Conservation (phyloP, 2,888 invertebrate genomes). For the Chrysotoxum bicinctum region DNA sequence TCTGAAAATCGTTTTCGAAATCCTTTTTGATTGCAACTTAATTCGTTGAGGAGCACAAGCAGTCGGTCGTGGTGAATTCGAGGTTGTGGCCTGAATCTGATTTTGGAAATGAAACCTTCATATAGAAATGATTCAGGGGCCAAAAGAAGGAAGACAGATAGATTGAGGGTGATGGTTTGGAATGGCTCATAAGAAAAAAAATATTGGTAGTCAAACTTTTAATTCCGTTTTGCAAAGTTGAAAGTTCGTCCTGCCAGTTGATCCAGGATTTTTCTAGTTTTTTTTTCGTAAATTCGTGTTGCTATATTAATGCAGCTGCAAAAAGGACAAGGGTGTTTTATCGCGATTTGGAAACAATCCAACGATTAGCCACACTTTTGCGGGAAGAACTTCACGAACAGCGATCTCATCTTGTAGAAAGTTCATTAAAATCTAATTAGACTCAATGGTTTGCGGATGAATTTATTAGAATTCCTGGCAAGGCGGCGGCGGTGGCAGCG, state of each 20-base stretch:
- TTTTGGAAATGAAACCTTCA: slow-evolving; percentile 25
- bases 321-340: slow-evolving; percentile 8
- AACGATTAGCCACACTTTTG: slow-evolving; percentile 60
- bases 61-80: not conserved
- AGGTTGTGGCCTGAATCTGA: slow-evolving; percentile 30
- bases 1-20: slow-evolving; percentile 65
- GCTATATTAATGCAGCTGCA: not conserved
- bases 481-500: no score
- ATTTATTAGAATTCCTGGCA: slow-evolving; percentile 8
- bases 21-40: slow-evolving; percentile 67
- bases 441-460: slow-evolving; percentile 35
- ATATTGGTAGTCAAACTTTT: slow-evolving; percentile 46
- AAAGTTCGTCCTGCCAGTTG: slow-evolving; percentile 55
- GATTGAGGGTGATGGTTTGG: not conserved
- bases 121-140: slow-evolving; percentile 10
- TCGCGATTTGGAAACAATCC: slow-evolving; percentile 56
- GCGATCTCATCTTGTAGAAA: slow-evolving; percentile 28
- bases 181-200: not conserved
- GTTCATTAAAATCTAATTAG: slow-evolving; percentile 71
- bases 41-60: slow-evolving; percentile 45
- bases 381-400: not conserved
- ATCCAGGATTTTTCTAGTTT: not conserved
- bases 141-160: not conserved
- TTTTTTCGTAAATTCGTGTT: not conserved
- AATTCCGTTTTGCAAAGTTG: slow-evolving; percentile 62